These are phyloP conservation scores for Romanogobio albipinnatus DNA, from an alignment of 2,113 vertebrate genomes.

Conservation along the genomic window DNA sequence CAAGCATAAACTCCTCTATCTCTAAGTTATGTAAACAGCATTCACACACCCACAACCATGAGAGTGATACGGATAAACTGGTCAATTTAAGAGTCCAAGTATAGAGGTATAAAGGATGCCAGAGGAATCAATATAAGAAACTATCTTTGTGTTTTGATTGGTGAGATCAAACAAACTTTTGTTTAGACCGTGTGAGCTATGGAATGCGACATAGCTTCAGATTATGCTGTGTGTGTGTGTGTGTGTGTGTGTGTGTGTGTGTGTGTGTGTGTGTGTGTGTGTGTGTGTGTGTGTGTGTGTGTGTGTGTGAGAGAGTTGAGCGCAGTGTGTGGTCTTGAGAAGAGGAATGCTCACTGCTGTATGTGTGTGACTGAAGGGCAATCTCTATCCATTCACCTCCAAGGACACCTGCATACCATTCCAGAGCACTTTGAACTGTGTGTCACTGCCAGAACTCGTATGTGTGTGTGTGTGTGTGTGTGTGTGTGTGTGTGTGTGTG, in stretches of 20 bases:
- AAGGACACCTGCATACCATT: slow-evolving; percentile 41
- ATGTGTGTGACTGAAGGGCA: not conserved
- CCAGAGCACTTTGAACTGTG: slow-evolving; percentile 32
- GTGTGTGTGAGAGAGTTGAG: not conserved
- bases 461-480: slow-evolving; percentile 24
- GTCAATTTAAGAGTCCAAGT: not conserved
- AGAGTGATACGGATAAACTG: not conserved
- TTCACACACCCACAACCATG: not conserved
- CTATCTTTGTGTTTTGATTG: not conserved
- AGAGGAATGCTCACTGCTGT: slow-evolving; percentile 17
- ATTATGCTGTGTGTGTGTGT: not conserved
- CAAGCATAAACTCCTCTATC: slow-evolving; percentile 26
- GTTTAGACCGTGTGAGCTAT: not conserved
- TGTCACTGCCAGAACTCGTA: not conserved
- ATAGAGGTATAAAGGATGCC: not conserved
- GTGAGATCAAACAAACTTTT: not conserved
- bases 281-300: not conserved
- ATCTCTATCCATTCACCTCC: slow-evolving; percentile 18
- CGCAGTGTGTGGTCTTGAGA: slow-evolving; percentile 40
- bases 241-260: not conserved
- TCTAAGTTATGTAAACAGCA: slow-evolving; percentile 27
- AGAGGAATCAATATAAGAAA: not conserved
- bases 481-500: slow-evolving; percentile 35
- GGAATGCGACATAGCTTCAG: not conserved
- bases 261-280: not conserved